A percentile compares a stretch with the other conserved stretches of the same genome.
Conservation (phyloP, 2,113 vertebrate species). For the Tupaia tana region DNA sequence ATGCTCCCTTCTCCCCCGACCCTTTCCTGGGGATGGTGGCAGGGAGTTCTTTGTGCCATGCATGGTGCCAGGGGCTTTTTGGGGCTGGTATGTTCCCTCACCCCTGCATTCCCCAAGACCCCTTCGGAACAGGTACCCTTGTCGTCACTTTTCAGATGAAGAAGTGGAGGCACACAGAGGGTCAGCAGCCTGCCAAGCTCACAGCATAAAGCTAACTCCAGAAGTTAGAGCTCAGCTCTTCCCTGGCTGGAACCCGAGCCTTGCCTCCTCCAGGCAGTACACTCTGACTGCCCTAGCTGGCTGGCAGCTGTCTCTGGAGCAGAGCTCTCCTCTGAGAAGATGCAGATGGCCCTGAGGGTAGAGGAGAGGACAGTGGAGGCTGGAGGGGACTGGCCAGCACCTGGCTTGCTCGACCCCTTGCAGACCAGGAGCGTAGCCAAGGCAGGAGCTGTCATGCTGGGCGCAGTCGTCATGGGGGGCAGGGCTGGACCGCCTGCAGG, state of each 20-base stretch:
- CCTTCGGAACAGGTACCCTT: not conserved
- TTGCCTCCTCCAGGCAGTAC: not conserved
- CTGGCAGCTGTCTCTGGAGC: no score
- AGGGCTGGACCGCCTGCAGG: no score
- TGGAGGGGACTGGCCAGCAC: not conserved
- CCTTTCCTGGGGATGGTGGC: not conserved
- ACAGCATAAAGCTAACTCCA: not conserved
- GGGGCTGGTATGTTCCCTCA: not conserved
- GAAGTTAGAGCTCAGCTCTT: not conserved
- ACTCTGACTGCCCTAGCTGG: not conserved
- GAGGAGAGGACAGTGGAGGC: not conserved
- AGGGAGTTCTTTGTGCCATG: not conserved
- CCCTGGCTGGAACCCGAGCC: not conserved
- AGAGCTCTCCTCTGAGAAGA: not conserved
- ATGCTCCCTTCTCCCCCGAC: accelerated
- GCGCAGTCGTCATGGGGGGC: no score
- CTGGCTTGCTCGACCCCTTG: not conserved
- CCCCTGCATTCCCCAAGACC: not conserved
- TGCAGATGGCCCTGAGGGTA: not conserved
- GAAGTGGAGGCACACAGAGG: not conserved
- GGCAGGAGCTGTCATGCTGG: no score
- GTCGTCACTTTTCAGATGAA: not conserved
- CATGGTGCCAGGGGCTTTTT: not conserved
- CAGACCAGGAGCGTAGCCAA: not conserved
- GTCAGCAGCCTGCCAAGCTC: not conserved